A percentile compares a stretch with the other conserved stretches of the same genome.
Conservation (phyloP, 1,140 invertebrate species). For the Anastrepha ludens region DNA sequence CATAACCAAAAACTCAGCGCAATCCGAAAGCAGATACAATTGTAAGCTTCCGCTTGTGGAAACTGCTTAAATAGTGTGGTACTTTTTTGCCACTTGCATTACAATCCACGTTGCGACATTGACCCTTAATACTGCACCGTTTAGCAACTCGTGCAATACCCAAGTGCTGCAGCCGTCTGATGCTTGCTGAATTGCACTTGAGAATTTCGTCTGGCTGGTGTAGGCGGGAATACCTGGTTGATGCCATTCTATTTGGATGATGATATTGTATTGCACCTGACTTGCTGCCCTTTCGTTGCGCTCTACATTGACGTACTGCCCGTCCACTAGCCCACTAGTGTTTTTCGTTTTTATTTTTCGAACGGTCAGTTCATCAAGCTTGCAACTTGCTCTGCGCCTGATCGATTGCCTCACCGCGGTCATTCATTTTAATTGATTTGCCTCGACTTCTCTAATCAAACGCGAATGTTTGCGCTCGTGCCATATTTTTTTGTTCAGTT, state of each 20-base stretch:
- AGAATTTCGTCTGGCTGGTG: background rate
- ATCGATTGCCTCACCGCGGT: background rate
- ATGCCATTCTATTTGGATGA: background rate
- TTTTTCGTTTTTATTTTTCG: background rate
- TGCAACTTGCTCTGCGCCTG: background rate
- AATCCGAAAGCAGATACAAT: background rate
- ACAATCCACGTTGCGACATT: background rate
- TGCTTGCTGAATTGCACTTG: background rate
- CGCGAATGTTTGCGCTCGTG: slow-evolving; percentile 28
- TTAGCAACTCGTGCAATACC: background rate
- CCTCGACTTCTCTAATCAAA: slow-evolving; percentile 26
- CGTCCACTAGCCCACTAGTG: background rate
- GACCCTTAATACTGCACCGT: slow-evolving; percentile 4
- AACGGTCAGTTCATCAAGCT: background rate
- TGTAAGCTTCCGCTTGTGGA: background rate
- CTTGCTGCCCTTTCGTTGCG: background rate
- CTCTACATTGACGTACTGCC: background rate
- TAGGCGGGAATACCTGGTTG: slow-evolving; percentile 22
- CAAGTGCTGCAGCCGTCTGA: background rate
- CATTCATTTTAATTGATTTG: slow-evolving; percentile 35
- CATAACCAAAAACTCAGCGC: background rate
- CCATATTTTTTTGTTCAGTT: slow-evolving; percentile 2
- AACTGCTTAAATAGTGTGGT: background rate
- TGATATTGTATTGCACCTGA: background rate
- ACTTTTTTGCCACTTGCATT: too few relatives aligned